Conservation (phyloP, 2,113 vertebrate species). For the Anser brachyrhynchus region DNA sequence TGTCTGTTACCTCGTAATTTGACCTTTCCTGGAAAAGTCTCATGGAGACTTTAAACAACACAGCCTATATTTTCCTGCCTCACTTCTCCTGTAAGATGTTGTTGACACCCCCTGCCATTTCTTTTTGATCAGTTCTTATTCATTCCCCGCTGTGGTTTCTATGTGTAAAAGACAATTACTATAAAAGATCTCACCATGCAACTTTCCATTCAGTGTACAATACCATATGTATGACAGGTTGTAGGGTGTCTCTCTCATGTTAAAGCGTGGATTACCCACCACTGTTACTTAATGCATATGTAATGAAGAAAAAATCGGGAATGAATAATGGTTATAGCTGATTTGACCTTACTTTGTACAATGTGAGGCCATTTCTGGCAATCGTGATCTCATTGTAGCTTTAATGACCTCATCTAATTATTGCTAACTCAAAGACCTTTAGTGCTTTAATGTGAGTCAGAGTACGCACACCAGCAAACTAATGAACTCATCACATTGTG, state of each 20-base stretch:
- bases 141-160: background rate
- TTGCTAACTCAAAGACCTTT: constrained; percentile 72
- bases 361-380: constrained; percentile 67
- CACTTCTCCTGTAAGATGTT: background rate
- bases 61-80: background rate
- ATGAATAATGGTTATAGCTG: constrained; percentile 73
- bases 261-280: background rate
- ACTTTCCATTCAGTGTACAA: background rate
- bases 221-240: fast-evolving
- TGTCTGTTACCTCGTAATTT: background rate
- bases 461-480: constrained; percentile 60
- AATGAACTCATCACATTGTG: constrained; percentile 72
- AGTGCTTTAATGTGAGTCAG: constrained; percentile 68
- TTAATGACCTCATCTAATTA: constrained; percentile 81
- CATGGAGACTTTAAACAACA: background rate
- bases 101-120: background rate
- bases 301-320: constrained; percentile 42
- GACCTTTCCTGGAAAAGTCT: background rate
- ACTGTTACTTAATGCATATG: constrained; percentile 62
- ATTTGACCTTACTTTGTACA: constrained; percentile 74
- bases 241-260: background rate
- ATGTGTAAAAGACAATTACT: background rate
- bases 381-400: constrained; percentile 76
- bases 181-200: background rate
- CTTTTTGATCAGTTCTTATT: background rate